Evolutionary conservation across 1,140 invertebrate species (phyloP).

Genomic region (Paraescarpia echinospica): DNA sequence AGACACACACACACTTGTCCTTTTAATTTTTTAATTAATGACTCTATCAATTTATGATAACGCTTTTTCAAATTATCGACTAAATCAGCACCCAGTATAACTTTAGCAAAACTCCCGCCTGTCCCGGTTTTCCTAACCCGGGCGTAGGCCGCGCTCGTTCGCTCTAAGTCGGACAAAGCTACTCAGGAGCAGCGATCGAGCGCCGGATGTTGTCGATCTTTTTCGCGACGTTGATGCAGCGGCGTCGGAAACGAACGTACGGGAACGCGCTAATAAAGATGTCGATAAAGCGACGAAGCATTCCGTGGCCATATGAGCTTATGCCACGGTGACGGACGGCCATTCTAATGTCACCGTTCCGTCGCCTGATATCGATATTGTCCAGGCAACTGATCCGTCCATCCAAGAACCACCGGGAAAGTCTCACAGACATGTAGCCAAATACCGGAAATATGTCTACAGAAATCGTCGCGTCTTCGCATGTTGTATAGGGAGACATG

Average conservation of each 20-base stretch:
- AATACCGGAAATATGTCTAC: neutral
- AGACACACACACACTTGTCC: too few relatives aligned
- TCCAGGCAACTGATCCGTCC: too few relatives aligned
- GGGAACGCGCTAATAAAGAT: neutral
- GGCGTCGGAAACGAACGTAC: neutral
- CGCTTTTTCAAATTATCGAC: too few relatives aligned
- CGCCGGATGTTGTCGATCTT: neutral
- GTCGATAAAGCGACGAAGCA: neutral
- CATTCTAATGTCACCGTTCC: neutral
- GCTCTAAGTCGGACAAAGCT: neutral
- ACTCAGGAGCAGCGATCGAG: neutral
- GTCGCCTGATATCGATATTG: neutral
- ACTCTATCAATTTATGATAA: too few relatives aligned
- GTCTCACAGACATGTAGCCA: neutral
- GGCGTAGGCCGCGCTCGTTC: neutral
- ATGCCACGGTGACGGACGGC: neutral
- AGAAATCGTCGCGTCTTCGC: neutral
- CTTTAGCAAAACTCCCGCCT: neutral
- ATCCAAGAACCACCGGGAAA: neutral
- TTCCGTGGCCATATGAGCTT: neutral
- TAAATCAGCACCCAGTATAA: neutral
- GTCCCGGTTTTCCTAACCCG: neutral
- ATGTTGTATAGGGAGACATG: too few relatives aligned
- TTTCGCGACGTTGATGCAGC: neutral
- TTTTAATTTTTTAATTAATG: too few relatives aligned